Evolutionary conservation across 2,888 invertebrate species (phyloP).

Genomic region (Tupiocoris notatus): DNA sequence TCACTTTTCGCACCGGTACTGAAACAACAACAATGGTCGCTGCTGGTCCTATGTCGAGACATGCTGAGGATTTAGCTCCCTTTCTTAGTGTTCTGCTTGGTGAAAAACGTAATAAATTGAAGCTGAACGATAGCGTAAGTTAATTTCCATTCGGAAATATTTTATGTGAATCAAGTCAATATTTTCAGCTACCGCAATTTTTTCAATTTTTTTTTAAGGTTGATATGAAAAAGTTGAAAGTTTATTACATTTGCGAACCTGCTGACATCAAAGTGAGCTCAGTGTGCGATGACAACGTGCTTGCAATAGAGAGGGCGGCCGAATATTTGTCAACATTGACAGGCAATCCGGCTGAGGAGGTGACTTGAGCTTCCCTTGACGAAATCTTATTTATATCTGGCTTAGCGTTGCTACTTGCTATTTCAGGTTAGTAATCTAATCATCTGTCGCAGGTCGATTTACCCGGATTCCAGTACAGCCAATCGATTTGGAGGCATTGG

Average conservation of each 20-base stretch:
- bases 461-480: slow-evolving; percentile 60
- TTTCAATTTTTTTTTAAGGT: slow-evolving; percentile 54
- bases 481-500: slow-evolving; percentile 71
- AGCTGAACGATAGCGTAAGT: slow-evolving; percentile 58
- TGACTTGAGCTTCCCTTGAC: slow-evolving; percentile 45
- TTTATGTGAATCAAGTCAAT: background rate
- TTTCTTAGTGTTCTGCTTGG: slow-evolving; percentile 67
- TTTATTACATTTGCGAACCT: slow-evolving; percentile 75
- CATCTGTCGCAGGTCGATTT: slow-evolving; percentile 54
- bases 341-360: slow-evolving; percentile 53
- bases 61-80: slow-evolving; percentile 75
- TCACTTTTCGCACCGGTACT: slow-evolving; percentile 67
- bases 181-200: too few relatives aligned
- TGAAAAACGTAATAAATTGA: slow-evolving; percentile 59
- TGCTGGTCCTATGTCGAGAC: slow-evolving; percentile 78
- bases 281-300: slow-evolving; percentile 66
- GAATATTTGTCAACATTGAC: slow-evolving; percentile 55
- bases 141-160: too few relatives aligned
- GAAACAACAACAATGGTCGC: slow-evolving; percentile 74
- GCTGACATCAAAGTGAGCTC: slow-evolving; percentile 72
- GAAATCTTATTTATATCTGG: too few relatives aligned
- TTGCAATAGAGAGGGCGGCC: slow-evolving; percentile 61
- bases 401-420: too few relatives aligned
- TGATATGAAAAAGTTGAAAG: slow-evolving; percentile 65
- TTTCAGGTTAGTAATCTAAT: too few relatives aligned